phyloP scores from a whole-genome alignment of 2,113 vertebrate genomes.

The Ictalurus furcatus region DNA sequence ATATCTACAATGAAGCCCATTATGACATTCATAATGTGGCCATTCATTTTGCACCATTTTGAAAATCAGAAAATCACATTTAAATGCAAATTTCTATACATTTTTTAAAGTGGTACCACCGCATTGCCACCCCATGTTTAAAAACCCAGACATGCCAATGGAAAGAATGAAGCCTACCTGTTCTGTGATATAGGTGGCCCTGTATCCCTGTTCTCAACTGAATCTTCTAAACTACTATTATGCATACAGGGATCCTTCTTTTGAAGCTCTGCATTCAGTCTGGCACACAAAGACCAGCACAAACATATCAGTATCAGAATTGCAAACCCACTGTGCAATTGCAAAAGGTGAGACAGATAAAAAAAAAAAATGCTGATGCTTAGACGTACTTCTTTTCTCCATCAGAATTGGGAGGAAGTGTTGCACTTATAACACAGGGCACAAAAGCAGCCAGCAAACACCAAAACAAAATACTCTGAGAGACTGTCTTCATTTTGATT shows the following conservation, averaged over 20 bases:
- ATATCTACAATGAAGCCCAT: neutral
- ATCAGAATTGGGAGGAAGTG: slow-evolving; percentile 70
- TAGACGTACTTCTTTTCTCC: slow-evolving; percentile 84
- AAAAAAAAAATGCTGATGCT: neutral
- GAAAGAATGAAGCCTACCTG: slow-evolving; percentile 72
- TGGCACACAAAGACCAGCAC: slow-evolving; percentile 54
- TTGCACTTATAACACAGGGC: slow-evolving; percentile 73
- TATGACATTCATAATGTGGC: neutral
- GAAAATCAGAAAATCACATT: neutral
- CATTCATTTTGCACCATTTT: neutral
- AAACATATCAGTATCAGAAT: slow-evolving; percentile 13
- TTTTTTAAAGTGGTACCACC: neutral
- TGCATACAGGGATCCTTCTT: slow-evolving; percentile 70
- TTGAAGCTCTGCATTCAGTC: slow-evolving; percentile 73
- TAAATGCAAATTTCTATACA: neutral
- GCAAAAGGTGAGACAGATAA: neutral
- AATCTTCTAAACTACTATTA: slow-evolving; percentile 2
- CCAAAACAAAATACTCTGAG: slow-evolving; percentile 74
- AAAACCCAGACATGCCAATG: neutral
- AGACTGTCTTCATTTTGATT: slow-evolving; percentile 80
- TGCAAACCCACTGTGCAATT: neutral
- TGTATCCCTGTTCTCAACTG: slow-evolving; percentile 61
- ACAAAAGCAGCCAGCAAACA: slow-evolving; percentile 74
- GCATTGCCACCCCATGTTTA: neutral
- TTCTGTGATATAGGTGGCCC: slow-evolving; percentile 58